These are phyloP conservation scores for Premnoplex brunnescens DNA, from an alignment of 2,797 vertebrate genomes.

Conservation along the genomic window DNA sequence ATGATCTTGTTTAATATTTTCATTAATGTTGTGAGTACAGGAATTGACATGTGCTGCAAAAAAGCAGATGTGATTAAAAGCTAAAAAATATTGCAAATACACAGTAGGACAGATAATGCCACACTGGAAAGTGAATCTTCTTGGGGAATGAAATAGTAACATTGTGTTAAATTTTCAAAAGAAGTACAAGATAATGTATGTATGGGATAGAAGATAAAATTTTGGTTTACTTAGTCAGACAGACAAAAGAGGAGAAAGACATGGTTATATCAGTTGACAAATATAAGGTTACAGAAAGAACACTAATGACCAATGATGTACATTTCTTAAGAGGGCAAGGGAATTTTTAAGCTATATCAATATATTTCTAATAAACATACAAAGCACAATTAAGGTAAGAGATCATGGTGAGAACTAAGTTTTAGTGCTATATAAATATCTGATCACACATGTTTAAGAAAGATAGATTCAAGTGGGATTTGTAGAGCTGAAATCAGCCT, in stretches of 20 bases:
- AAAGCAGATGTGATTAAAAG: background rate
- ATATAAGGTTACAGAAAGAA: background rate
- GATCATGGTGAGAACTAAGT: background rate
- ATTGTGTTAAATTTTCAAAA: background rate
- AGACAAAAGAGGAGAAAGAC: background rate
- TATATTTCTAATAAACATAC: background rate
- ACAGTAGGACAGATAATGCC: background rate
- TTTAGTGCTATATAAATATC: background rate
- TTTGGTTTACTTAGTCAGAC: background rate
- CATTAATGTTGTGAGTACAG: background rate
- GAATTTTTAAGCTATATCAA: background rate
- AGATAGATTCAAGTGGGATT: background rate
- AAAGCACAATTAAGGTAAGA: background rate
- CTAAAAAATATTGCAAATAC: background rate
- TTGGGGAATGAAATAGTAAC: background rate
- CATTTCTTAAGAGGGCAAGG: background rate
- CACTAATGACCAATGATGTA: background rate
- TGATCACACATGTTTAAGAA: background rate
- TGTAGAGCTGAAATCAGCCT: background rate
- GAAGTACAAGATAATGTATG: background rate
- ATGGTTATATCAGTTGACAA: background rate
- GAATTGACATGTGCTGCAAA: background rate
- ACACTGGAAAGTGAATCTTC: background rate
- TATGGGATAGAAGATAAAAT: background rate
- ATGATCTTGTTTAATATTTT: background rate